Base-by-base conservation (phyloP, 2,888 invertebrate species). In the Sphinx pinastri region DNA sequence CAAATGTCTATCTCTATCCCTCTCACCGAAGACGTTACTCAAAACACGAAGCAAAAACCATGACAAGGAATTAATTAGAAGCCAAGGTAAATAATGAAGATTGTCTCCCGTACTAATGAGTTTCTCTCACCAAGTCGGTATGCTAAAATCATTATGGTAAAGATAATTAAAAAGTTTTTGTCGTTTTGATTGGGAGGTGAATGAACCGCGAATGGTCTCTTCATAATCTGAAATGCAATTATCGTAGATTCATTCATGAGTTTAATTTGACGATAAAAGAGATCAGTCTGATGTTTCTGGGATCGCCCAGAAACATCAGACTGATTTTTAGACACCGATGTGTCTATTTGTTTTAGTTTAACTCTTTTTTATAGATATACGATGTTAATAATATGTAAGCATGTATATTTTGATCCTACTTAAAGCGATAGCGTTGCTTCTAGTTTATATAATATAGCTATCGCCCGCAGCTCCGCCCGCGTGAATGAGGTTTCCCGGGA, bases 61-160 rank as follows among this genome's bases (percentile, higher is more conserved):
- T 94, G 94, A 94, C 94, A 94, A 92, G 93, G 93, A 94, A 94
- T 94, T 94, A 94, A 94, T 94, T 94, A 94, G 87, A 88, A 88
- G 88, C 89, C 86, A 91, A 93, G 92, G 93, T 94, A 94, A 93
- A 94, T 94, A 94, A 94, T 93, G 93, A 90, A 93, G 92, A 92
- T 93, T 93, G 92, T 93, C 92, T 90, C 89, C 84, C 77, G 83
- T 87, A 85, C 90, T 92, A 91, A 93, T 91, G 93, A 93, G 93
- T 92, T 93, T 93, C 92, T 85, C 84, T 85, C 84, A 75, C 79
- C 81, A 77, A 81, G 81, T 74, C 79, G 70, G 82, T 81, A 81
- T 80, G 78, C 82, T 82, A 78, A 84, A 84, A 92, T 92, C 90
- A 92, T 93, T 91, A 91, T 85, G 78, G 83, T 79, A 81, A 90